Conservation (phyloP, 1,140 invertebrate genomes). For the Drosophila kanapiae region DNA sequence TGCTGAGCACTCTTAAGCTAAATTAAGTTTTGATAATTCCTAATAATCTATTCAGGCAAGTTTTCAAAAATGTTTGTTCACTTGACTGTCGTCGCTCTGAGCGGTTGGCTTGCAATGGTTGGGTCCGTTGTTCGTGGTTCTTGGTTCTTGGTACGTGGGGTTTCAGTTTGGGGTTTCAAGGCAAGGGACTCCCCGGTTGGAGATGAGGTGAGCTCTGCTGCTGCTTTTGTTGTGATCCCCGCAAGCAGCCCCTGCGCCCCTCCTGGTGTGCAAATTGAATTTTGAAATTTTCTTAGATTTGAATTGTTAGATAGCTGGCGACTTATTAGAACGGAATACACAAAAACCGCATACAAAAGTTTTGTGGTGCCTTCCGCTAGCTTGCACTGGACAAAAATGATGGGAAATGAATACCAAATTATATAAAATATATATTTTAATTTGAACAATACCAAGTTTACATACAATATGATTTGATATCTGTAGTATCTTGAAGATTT, state of each 20-base stretch:
- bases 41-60: conserved; percentile 83
- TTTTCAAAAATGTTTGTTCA: conserved; percentile 79
- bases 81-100: conserved; percentile 55
- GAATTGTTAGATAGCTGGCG: conserved; percentile 67
- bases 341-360: conserved; percentile 57
- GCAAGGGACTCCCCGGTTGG: neutral
- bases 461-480: too few species aligned
- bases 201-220: conserved; percentile 17
- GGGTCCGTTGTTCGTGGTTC: neutral
- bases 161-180: conserved; percentile 2
- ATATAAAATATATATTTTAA: neutral
- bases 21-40: conserved; percentile 84
- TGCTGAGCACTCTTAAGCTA: conserved; percentile 62
- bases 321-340: conserved; percentile 67
- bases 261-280: conserved; percentile 67
- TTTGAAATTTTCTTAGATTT: conserved; percentile 79
- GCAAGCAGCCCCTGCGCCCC: neutral
- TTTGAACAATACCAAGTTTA: neutral
- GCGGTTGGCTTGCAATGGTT: conserved; percentile 22
- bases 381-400: conserved; percentile 17
- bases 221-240: conserved; percentile 56
- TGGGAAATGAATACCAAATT: neutral
- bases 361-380: conserved; percentile 41
- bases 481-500: too few species aligned
- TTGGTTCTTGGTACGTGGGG: neutral